These are phyloP conservation scores for Nephrocerus scutellatus DNA, from an alignment of 2,888 invertebrate genomes.

Conservation along the genomic window DNA sequence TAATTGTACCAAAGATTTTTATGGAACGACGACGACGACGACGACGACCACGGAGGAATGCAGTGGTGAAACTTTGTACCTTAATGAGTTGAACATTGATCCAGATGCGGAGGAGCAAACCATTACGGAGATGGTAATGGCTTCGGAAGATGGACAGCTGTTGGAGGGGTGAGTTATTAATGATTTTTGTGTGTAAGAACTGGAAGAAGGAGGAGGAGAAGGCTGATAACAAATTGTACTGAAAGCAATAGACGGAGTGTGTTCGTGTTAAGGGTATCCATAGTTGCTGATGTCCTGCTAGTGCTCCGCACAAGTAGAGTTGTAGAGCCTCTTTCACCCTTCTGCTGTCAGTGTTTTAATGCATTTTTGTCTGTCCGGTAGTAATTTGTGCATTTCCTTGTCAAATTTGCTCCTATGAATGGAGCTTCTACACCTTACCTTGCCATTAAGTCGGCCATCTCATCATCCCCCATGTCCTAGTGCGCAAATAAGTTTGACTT, in stretches of 20 bases:
- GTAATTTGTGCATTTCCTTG: no score
- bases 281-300: constrained; percentile 11
- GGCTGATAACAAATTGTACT: no score
- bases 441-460: no score
- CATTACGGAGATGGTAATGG: constrained; percentile 34
- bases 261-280: background rate
- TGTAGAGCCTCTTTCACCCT: constrained; percentile 41
- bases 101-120: constrained; percentile 35
- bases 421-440: no score
- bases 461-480: no score
- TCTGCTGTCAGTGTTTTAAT: constrained; percentile 42
- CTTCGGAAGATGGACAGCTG: constrained; percentile 25
- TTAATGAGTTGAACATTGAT: constrained; percentile 35
- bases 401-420: no score
- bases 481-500: no score
- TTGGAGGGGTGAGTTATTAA: constrained; percentile 32
- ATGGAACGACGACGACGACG: constrained; percentile 17
- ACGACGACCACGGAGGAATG: constrained; percentile 22
- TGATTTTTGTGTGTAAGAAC: no score
- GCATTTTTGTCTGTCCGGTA: no score
- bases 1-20: no score
- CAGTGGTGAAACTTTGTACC: constrained; percentile 20
- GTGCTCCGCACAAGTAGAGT: constrained; percentile 36
- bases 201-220: no score
- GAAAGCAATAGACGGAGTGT: no score